Evolutionary conservation across 2,888 invertebrate species (phyloP), one percentile per base, ranked within the genome.

Genomic region (Himalopsyche anomala): DNA sequence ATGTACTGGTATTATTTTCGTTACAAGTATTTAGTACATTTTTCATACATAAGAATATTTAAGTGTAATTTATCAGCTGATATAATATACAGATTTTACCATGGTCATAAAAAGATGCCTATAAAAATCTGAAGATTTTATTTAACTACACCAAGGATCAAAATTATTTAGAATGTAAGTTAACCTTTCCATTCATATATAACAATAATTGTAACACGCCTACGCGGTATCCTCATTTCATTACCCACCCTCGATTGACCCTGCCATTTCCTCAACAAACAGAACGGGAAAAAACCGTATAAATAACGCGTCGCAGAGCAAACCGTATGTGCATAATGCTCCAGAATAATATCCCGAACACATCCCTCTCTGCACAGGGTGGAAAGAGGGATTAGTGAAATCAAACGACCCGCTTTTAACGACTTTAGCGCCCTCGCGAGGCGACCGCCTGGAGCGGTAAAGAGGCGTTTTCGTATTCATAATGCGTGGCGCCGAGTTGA

Each of bases 351-450:
- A 28, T 62, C 62, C 62, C 8, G 62, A 56, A 62, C 62, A 62
- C 62, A 9, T 62, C 19, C 62, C 28, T 19, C 28, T 28, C 62
- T 3, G 62, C 19, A 28, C 19, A 28, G 62, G 62, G 62, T 28
- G n/a, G 62, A 51, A 51, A 11, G 62, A 62, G 19, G 62, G 62
- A 19, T 62, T 62, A 62, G 62, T 62, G 62, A 62, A 62, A 62
- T 62, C 62, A 62, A 62, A 62, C 62, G 62, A 62, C 62, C 19
- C 62, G 62, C 62, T 62, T 62, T 62, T 62, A 62, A 62, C 62
- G 62, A 62, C 62, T 62, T 62, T 62, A 62, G 62, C 62, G 62
- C 62, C 62, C 62, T 62, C 62, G 1, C 62, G 19, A 51, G 62
- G 62, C 62, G 62, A 19, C 9, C 62, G 62, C 62, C 62, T 19